Conservation (phyloP, 2,888 invertebrate species). For the Oscheius sp. region DNA sequence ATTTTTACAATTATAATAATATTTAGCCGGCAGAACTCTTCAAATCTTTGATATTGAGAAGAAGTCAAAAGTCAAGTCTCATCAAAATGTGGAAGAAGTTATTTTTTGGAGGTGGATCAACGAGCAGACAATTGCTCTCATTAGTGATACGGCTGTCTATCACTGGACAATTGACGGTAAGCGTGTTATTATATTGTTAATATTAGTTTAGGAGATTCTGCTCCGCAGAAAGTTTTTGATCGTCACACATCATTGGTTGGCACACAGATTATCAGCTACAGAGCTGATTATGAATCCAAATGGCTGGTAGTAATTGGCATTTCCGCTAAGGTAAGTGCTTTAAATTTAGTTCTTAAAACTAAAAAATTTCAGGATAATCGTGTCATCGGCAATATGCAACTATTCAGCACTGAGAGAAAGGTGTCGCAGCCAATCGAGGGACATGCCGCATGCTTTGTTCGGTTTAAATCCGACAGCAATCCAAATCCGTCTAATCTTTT, state of each 20-base stretch:
- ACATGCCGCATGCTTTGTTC: slow-evolving; percentile 94
- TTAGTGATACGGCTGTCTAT: slow-evolving; percentile 92
- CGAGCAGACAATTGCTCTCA: slow-evolving; percentile 90
- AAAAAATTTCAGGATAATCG: too few species aligned
- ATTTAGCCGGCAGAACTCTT: slow-evolving; percentile 92
- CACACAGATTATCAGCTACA: slow-evolving; percentile 98
- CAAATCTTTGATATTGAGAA: slow-evolving; percentile 99
- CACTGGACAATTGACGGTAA: slow-evolving; percentile 97
- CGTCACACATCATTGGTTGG: slow-evolving; percentile 90
- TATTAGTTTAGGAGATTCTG: slow-evolving; percentile 87
- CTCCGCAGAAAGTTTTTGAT: slow-evolving; percentile 96
- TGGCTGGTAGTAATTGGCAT: slow-evolving; percentile 94
- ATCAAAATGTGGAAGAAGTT: slow-evolving; percentile 87
- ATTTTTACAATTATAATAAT: too few species aligned
- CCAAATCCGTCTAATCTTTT: slow-evolving; percentile 89
- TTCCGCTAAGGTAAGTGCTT: too few species aligned
- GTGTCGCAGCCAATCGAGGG: slow-evolving; percentile 99
- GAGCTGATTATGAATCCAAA: slow-evolving; percentile 93
- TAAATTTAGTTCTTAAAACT: too few species aligned
- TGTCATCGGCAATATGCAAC: slow-evolving; percentile 98
- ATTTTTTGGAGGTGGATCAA: slow-evolving; percentile 99
- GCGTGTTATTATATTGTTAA: neutral
- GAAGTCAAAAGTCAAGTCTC: slow-evolving; percentile 99
- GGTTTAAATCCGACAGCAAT: slow-evolving; percentile 93
- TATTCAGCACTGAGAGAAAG: slow-evolving; percentile 96